Conservation (phyloP, 2,888 invertebrate species). For the Panorpa germanica region DNA sequence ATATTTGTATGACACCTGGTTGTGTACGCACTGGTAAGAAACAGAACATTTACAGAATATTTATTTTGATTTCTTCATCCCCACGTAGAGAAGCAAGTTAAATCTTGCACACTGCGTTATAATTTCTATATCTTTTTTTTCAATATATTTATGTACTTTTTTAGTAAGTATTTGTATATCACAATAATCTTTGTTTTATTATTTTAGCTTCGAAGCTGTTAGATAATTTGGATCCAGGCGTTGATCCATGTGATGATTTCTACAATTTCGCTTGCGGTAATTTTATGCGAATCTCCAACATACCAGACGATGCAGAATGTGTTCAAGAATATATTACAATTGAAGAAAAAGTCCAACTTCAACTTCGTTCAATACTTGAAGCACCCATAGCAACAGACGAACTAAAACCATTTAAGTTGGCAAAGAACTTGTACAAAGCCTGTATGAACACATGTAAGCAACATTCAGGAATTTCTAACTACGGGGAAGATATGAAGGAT, state of each 20-base stretch:
- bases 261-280: no score
- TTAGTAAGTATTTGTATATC: no score
- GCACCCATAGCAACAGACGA: conserved; percentile 13
- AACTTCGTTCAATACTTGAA: conserved; percentile 13
- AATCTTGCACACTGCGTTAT: no score
- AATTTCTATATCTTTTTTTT: no score
- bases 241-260: conserved; percentile 68
- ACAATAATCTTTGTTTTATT: no score
- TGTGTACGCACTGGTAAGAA: conserved; percentile 71
- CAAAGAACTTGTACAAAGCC: conserved; percentile 15
- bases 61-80: no score
- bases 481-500: neutral
- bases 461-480: conserved; percentile 5
- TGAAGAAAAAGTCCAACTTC: conserved; percentile 13
- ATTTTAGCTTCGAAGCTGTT: conserved; percentile 55
- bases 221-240: conserved; percentile 45
- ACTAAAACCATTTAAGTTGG: conserved; percentile 13
- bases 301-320: conserved; percentile 75
- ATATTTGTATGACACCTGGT: conserved; percentile 51
- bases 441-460: conserved; percentile 15
- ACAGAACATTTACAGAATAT: no score
- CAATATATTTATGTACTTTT: no score
- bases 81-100: no score
- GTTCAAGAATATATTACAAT: no score
- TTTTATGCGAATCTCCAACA: conserved; percentile 48